phyloP scores from a whole-genome alignment of 2,888 invertebrate species.

The Sericinus montela region DNA sequence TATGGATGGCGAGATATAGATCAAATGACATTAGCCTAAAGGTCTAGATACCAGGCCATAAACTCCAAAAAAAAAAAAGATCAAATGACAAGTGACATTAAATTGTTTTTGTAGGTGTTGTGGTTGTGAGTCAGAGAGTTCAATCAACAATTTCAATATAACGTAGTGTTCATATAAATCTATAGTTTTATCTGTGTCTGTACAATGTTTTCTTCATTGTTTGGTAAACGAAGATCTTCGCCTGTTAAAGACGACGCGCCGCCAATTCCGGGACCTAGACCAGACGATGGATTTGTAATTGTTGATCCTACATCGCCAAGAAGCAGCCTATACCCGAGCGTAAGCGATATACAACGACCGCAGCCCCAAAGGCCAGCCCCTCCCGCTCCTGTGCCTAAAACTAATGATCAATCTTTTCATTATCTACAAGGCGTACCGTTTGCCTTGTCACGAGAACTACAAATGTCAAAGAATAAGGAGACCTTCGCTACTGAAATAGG shows the following conservation, averaged over 20 bases:
- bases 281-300: slow-evolving; percentile 64
- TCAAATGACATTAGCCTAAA: too few species aligned
- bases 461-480: slow-evolving; percentile 67
- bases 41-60: too few species aligned
- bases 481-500: slow-evolving; percentile 67
- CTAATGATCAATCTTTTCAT: slow-evolving; percentile 53
- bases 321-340: slow-evolving; percentile 54
- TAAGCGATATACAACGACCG: slow-evolving; percentile 44
- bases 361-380: slow-evolving; percentile 56
- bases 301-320: slow-evolving; percentile 48
- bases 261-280: slow-evolving; percentile 62
- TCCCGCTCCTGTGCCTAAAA: slow-evolving; percentile 37
- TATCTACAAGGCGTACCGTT: slow-evolving; percentile 80
- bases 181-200: too few species aligned
- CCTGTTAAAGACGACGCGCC: slow-evolving; percentile 67
- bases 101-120: too few species aligned
- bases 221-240: slow-evolving; percentile 67
- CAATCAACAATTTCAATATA: too few species aligned
- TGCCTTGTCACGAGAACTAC: slow-evolving; percentile 64
- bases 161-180: too few species aligned
- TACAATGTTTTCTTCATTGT: slow-evolving; percentile 65
- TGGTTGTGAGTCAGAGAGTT: too few species aligned
- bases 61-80: too few species aligned
- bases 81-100: too few species aligned
- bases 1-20: too few species aligned